Conservation (phyloP, 2,888 invertebrate species). For the Campoletis raptor region DNA sequence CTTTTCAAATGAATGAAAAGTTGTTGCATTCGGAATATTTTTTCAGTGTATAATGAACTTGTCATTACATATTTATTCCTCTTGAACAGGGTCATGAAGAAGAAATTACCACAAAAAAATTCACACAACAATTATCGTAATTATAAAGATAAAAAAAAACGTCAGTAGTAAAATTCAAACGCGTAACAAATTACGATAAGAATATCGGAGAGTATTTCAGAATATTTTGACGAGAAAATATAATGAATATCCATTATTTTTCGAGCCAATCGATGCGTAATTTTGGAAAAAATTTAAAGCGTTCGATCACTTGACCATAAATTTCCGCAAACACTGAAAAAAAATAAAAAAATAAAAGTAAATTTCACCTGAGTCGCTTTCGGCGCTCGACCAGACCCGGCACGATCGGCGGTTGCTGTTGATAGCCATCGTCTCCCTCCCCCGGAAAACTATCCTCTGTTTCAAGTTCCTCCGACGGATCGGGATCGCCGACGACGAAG, state of each 20-base stretch:
- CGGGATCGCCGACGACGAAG: slow-evolving; percentile 82
- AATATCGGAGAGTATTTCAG: background rate
- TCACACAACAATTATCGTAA: background rate
- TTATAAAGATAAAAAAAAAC: background rate
- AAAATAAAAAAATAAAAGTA: slow-evolving; percentile 27
- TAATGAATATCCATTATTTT: background rate
- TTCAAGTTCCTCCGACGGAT: slow-evolving; percentile 78
- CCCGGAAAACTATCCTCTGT: slow-evolving; percentile 82
- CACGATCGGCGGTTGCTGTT: slow-evolving; percentile 74
- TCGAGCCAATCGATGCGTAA: background rate
- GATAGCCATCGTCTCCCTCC: slow-evolving; percentile 74
- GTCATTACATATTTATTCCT: no score
- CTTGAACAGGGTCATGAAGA: no score
- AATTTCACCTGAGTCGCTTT: slow-evolving; percentile 85
- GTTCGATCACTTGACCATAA: background rate
- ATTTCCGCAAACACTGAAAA: background rate
- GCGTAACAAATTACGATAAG: background rate
- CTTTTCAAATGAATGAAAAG: no score
- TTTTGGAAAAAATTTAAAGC: background rate
- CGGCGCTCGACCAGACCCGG: slow-evolving; percentile 85
- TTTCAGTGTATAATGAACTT: no score
- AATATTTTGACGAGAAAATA: background rate
- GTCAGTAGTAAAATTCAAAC: background rate
- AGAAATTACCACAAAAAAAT: background rate
- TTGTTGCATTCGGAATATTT: no score